These are phyloP conservation scores for Philereme transversata DNA, from an alignment of 2,888 invertebrate species.

Conservation along the genomic window DNA sequence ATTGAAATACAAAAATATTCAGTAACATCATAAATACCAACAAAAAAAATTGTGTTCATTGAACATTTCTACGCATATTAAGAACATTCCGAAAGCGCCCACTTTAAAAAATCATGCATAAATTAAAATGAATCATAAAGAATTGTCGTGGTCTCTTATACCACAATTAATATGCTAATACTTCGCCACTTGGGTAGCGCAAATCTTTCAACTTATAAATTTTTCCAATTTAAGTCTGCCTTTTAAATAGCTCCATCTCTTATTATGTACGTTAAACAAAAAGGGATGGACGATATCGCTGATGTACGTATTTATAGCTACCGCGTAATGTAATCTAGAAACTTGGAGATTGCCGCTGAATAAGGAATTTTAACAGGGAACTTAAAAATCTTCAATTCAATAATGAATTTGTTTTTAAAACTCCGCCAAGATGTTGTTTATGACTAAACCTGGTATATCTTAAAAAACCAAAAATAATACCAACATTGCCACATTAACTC, in stretches of 20 bases:
- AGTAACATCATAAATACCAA: too few species aligned
- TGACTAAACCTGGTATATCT: not conserved
- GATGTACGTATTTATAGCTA: constrained; percentile 33
- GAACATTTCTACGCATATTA: not conserved
- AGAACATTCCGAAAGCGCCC: constrained; percentile 15
- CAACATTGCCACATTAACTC: constrained; percentile 18
- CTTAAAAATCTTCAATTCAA: constrained; percentile 16
- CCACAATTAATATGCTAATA: constrained; percentile 70
- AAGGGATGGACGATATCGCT: constrained; percentile 34
- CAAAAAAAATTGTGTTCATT: too few species aligned
- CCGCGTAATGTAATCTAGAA: constrained; percentile 35
- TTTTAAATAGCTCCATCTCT: constrained; percentile 51
- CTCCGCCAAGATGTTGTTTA: not conserved
- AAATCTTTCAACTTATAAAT: constrained; percentile 65
- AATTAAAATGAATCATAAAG: constrained; percentile 49
- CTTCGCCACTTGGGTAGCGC: constrained; percentile 56
- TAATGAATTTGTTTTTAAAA: constrained; percentile 8
- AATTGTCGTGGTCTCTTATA: constrained; percentile 48
- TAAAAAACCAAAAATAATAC: constrained; percentile 17
- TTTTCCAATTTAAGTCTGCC: constrained; percentile 65
- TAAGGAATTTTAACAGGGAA: constrained; percentile 20
- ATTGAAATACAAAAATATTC: too few species aligned
- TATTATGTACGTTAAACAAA: constrained; percentile 43
- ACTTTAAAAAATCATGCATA: constrained; percentile 45
- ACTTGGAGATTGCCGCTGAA: constrained; percentile 27